Evolutionary conservation across 2,113 vertebrate genomes (phyloP), one percentile per base, ranked within the genome.

Genomic region (Rhodinocichla rosea): DNA sequence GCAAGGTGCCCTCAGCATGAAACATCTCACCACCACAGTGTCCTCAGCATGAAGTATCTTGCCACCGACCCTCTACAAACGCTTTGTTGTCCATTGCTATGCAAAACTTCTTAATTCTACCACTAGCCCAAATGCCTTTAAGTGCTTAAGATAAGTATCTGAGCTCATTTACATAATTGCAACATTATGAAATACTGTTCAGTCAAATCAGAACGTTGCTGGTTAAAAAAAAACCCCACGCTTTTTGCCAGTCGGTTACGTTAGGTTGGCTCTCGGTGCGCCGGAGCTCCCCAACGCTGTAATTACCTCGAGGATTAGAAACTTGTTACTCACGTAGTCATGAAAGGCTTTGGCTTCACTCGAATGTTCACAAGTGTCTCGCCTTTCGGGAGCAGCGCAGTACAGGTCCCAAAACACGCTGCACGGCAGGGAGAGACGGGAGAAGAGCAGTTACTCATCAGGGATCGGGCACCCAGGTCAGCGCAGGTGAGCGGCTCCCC

Each of bases 331-430:
- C 98, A 99, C 99, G 21, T 99, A 99, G 98, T 99, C 99, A 97
- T 99, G 99, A 98, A 99, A 99, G 97, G 99, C 99, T 98, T 99
- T 99, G 23, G 99, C 99, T 99, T 99, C 99, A 86, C 99, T 99
- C 94, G 99, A 99, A 98, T 99, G 99, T 98, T 99, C 99, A 98
- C 99, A 99, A 97, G 99, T 99, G 97, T 99, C 99, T 98, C 99
- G 98, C 96, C 99, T 99, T 98, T 99, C 99, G 47, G 99, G 99
- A 92, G 99, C 99, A 76, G 99, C 99, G 97, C 99, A 99, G 98
- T 99, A 99, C 96, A 99, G 98, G 98, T 99, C 99, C 99, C 99
- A 99, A 97, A 99, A 99, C 94, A 99, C 99, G 91, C 99, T 99
- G 98, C 74, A 89, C 21, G 95, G 75, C 2, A 67, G 92, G 57